phyloP scores from a whole-genome alignment of 53 echinoderm and acorn worm species.

The Paelopatides confundens region DNA sequence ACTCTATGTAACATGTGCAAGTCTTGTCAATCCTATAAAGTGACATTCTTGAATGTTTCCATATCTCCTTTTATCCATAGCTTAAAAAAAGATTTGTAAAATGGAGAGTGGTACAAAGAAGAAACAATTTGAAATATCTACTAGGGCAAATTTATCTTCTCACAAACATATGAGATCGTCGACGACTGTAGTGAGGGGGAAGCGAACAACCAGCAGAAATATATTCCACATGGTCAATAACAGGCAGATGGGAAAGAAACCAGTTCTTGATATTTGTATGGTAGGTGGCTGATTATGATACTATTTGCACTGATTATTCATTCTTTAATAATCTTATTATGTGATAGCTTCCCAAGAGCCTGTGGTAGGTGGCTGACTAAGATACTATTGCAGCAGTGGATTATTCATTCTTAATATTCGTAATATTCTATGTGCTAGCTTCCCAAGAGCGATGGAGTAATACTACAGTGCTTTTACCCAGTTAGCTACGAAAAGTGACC shows the following conservation, averaged over 20 bases:
- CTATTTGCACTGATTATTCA: background rate
- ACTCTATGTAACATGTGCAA: too few relatives aligned
- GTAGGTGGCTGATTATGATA: background rate
- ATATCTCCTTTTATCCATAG: too few relatives aligned
- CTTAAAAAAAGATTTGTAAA: too few relatives aligned
- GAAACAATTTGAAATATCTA: background rate
- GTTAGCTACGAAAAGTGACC: too few relatives aligned
- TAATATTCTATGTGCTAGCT: too few relatives aligned
- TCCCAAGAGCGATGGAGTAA: too few relatives aligned
- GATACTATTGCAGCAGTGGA: background rate
- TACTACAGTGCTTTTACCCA: too few relatives aligned
- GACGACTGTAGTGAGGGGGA: background rate
- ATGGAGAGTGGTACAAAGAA: background rate
- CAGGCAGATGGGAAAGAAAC: background rate
- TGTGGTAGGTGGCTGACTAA: background rate
- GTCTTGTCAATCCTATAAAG: too few relatives aligned
- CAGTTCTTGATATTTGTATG: conserved; percentile 29
- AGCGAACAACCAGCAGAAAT: background rate
- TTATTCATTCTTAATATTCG: too few relatives aligned
- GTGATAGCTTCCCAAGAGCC: too few relatives aligned
- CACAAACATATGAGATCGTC: background rate
- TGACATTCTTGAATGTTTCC: too few relatives aligned
- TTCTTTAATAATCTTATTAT: too few relatives aligned
- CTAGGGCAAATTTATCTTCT: background rate
- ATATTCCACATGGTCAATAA: conserved; percentile 13